Evolutionary conservation across 2,888 invertebrate species (phyloP).

Genomic region (Buathra laborator): DNA sequence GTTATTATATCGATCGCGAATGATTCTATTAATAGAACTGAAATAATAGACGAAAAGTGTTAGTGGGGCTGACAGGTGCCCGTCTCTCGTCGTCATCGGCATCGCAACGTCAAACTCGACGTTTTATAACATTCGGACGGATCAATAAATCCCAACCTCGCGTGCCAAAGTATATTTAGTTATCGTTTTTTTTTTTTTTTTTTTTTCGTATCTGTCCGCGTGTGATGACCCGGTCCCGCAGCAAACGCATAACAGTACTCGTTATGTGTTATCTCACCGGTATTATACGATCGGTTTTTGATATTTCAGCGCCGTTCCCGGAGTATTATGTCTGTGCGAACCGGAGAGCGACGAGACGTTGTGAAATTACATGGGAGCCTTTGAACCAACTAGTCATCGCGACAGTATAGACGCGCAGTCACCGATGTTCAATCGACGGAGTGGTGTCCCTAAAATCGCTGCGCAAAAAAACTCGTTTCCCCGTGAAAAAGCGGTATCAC

Average conservation of each 20-base stretch:
- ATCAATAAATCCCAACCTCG: slow-evolving; percentile 76
- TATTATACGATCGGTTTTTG: slow-evolving; percentile 78
- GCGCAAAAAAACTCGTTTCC: background rate
- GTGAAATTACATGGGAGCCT: slow-evolving; percentile 15
- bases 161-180: slow-evolving; percentile 75
- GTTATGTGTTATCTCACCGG: slow-evolving; percentile 80
- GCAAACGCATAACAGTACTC: slow-evolving; percentile 64
- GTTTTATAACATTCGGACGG: slow-evolving; percentile 68
- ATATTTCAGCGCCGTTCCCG: slow-evolving; percentile 76
- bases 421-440: background rate
- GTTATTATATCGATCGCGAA: slow-evolving; percentile 12
- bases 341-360: slow-evolving; percentile 20
- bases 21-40: slow-evolving; percentile 42
- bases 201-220: slow-evolving; percentile 19
- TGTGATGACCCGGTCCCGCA: slow-evolving; percentile 61
- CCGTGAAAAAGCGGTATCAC: slow-evolving; percentile 21
- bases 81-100: slow-evolving; percentile 34
- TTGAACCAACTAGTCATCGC: slow-evolving; percentile 2
- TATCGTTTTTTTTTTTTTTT: slow-evolving; percentile 70
- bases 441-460: background rate
- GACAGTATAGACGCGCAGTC: background rate
- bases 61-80: slow-evolving; percentile 48
- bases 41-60: slow-evolving; percentile 52
- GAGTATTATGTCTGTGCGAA: background rate
- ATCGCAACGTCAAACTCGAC: slow-evolving; percentile 28